A percentile compares a stretch with the other conserved stretches of the same genome.
These are phyloP conservation scores for Takifugu bimaculatus DNA, from an alignment of 2,113 vertebrate species.

Conservation along the genomic window DNA sequence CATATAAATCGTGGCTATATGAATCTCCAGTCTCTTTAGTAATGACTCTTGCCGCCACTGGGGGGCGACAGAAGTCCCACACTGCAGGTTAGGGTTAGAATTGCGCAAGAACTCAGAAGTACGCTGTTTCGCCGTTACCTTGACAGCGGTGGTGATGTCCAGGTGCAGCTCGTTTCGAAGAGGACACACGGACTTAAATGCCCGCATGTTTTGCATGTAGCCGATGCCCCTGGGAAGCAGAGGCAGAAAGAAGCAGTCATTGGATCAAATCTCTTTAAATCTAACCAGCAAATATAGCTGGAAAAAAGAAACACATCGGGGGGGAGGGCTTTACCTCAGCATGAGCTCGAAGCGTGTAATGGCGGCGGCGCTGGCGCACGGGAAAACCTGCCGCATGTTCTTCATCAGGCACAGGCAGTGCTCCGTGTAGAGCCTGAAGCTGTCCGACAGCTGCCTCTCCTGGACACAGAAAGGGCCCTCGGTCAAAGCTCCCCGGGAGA, in stretches of 20 bases:
- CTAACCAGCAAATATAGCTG: not conserved
- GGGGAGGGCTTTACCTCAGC: conserved; percentile 76
- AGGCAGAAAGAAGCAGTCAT: conserved; percentile 5
- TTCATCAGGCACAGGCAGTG: conserved; percentile 83
- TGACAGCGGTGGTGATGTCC: conserved; percentile 81
- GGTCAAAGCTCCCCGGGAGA: conserved; percentile 57
- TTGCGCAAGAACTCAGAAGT: not conserved
- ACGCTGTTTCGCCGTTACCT: conserved; percentile 67
- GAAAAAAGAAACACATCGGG: not conserved
- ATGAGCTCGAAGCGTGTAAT: conserved; percentile 83
- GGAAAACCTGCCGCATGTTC: conserved; percentile 83
- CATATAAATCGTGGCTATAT: no score
- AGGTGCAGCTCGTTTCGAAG: conserved; percentile 79
- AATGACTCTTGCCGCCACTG: no score
- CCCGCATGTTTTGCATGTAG: conserved; percentile 82
- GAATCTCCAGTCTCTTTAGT: no score
- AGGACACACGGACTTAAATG: conserved; percentile 78
- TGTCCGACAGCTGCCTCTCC: conserved; percentile 83
- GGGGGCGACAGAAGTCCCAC: no score
- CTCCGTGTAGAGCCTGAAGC: conserved; percentile 84
- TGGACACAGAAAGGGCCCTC: conserved; percentile 63
- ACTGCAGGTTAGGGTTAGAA: not conserved
- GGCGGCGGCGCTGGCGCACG: conserved; percentile 77
- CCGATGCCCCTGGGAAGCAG: conserved; percentile 76
- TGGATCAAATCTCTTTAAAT: not conserved